Conservation (phyloP, 2,797 vertebrate species). For the Siniperca scherzeri region DNA sequence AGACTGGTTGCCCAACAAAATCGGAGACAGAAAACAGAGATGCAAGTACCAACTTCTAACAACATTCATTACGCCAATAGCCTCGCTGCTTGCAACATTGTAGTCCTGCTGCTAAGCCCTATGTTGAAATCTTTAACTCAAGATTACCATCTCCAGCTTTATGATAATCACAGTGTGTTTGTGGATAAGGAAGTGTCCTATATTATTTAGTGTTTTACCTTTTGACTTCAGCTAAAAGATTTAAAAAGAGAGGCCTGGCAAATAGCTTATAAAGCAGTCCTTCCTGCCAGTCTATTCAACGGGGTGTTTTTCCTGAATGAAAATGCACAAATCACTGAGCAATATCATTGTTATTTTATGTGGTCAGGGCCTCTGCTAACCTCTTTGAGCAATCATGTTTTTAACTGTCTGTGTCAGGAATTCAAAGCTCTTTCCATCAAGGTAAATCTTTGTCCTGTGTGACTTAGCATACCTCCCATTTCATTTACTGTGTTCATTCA, state of each 20-base stretch:
- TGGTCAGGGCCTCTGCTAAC: constrained; percentile 66
- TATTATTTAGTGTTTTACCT: constrained; percentile 43
- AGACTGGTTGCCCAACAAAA: constrained; percentile 10
- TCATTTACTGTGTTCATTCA: constrained; percentile 71
- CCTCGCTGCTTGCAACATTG: constrained; percentile 17
- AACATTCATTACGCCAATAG: constrained; percentile 33
- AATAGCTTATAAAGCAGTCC: constrained; percentile 44
- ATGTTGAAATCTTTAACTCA: constrained; percentile 30
- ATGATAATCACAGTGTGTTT: constrained; percentile 57
- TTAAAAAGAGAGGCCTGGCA: constrained; percentile 19
- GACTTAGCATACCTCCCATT: constrained; percentile 47
- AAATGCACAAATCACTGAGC: constrained; percentile 75
- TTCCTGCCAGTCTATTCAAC: constrained; percentile 39
- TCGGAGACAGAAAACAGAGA: constrained; percentile 18
- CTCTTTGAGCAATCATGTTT: constrained; percentile 51
- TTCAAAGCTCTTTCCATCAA: constrained; percentile 72
- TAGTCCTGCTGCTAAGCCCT: constrained; percentile 29
- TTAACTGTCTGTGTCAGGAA: constrained; percentile 52
- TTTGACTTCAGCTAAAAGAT: constrained; percentile 24
- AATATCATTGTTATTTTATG: constrained; percentile 68
- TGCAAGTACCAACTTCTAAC: constrained; percentile 26
- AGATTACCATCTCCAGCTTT: constrained; percentile 40
- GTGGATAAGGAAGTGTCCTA: constrained; percentile 40
- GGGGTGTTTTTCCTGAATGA: constrained; percentile 68
- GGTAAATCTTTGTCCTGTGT: constrained; percentile 65